phyloP scores from a whole-genome alignment of 1,140 invertebrate species.

The Pararge aegeria region DNA sequence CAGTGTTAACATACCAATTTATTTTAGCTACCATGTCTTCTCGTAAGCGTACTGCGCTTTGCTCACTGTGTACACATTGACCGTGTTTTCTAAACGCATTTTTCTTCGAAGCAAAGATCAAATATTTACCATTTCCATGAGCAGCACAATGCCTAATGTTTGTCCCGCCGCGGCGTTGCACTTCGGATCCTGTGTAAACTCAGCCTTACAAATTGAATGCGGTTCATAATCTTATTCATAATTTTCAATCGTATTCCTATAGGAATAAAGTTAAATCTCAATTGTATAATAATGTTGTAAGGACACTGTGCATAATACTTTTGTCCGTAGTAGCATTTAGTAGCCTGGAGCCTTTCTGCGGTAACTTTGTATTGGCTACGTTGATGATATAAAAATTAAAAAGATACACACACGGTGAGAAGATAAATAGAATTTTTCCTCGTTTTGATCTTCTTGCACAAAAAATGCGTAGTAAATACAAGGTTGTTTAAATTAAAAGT shows the following conservation, averaged over 20 bases:
- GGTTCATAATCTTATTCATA: conserved; percentile 28
- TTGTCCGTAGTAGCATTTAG: conserved; percentile 73
- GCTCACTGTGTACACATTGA: conserved; percentile 41
- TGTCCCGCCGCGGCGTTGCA: conserved; percentile 68
- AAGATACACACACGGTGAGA: not conserved
- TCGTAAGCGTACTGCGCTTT: not conserved
- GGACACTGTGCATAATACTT: conserved; percentile 65
- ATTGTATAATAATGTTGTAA: conserved; percentile 31
- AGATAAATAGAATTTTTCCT: no score
- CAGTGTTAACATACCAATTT: no score
- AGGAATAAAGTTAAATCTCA: conserved; percentile 38
- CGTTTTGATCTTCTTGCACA: no score
- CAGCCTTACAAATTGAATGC: conserved; percentile 70
- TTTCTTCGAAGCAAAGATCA: conserved; percentile 67
- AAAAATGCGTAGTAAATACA: no score
- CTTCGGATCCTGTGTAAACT: conserved; percentile 75
- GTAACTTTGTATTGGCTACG: conserved; percentile 55
- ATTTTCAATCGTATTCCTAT: conserved; percentile 38
- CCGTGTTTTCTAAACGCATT: conserved; percentile 70
- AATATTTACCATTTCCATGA: conserved; percentile 74
- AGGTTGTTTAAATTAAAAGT: no score
- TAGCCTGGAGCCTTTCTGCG: conserved; percentile 63
- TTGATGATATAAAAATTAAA: not conserved
- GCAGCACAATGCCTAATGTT: conserved; percentile 73
- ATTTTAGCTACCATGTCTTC: not conserved